These are phyloP conservation scores for Lophotriccus pileatus DNA, from an alignment of 2,797 vertebrate species.

Conservation along the genomic window DNA sequence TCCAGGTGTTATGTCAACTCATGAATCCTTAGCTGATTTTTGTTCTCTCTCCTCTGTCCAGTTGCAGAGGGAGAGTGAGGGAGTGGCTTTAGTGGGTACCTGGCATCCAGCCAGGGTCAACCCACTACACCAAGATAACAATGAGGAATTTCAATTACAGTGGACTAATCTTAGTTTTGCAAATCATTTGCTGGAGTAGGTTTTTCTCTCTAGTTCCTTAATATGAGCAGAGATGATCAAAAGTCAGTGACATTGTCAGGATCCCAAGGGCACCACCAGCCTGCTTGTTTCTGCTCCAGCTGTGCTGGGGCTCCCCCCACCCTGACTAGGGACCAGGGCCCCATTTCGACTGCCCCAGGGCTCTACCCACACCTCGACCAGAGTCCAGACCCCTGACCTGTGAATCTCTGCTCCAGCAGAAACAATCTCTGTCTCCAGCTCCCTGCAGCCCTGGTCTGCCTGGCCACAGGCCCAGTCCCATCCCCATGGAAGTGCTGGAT, in stretches of 20 bases:
- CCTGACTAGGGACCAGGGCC: neutral
- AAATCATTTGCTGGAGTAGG: neutral
- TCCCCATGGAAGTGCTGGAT: neutral
- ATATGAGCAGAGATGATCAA: neutral
- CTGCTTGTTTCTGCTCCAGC: neutral
- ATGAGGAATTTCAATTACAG: neutral
- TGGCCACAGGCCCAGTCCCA: neutral
- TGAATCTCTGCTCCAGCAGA: neutral
- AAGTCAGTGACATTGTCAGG: neutral
- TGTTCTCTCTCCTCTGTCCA: too few species aligned
- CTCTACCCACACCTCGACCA: neutral
- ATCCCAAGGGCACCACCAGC: neutral
- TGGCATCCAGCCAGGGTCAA: too few species aligned
- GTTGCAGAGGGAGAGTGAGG: too few species aligned
- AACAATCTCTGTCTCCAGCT: neutral
- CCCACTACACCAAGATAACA: neutral
- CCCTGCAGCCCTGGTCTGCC: neutral
- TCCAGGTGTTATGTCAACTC: too few species aligned
- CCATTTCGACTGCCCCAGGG: neutral
- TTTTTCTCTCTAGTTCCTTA: neutral
- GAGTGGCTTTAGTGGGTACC: too few species aligned
- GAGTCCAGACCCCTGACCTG: neutral
- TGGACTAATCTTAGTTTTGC: neutral
- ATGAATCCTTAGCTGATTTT: too few species aligned
- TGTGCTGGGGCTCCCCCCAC: accelerated